Conservation (phyloP, 2,113 vertebrate genomes). For the Gadus macrocephalus region DNA sequence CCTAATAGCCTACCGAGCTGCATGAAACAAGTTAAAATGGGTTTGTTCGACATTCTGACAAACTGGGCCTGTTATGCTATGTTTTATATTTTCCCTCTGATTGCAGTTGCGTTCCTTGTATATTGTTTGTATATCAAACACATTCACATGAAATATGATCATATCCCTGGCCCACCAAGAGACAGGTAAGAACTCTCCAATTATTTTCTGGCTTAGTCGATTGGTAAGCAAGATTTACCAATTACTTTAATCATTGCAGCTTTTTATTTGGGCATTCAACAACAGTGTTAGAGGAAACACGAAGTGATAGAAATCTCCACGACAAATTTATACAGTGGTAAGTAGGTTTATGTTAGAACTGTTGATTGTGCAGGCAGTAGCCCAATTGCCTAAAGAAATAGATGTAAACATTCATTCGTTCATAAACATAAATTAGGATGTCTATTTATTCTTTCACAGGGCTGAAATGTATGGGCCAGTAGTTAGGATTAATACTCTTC, state of each 20-base stretch:
- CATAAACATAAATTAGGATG: too few species aligned
- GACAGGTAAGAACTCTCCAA: constrained; percentile 57
- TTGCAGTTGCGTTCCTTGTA: constrained; percentile 8
- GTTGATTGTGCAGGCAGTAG: neutral
- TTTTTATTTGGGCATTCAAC: constrained; percentile 54
- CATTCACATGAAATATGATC: constrained; percentile 72
- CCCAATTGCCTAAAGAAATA: too few species aligned
- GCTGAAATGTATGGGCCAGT: constrained; percentile 53
- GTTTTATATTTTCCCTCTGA: constrained; percentile 18
- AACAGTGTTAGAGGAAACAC: neutral
- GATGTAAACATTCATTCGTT: too few species aligned
- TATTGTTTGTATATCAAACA: constrained; percentile 69
- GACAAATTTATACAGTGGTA: constrained; percentile 59
- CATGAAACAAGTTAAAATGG: constrained; percentile 4
- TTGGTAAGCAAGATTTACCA: neutral
- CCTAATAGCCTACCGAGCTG: too few species aligned
- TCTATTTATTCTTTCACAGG: constrained; percentile 37
- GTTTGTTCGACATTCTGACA: neutral
- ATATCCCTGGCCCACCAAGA: constrained; percentile 75
- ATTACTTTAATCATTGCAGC: constrained; percentile 24
- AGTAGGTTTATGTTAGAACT: neutral
- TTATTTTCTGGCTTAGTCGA: neutral
- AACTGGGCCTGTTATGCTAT: constrained; percentile 23
- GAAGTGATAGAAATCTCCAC: neutral
- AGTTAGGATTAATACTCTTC: constrained; percentile 50